These are phyloP conservation scores for Lepetodrilus schrolli DNA, from an alignment of 2,888 invertebrate genomes.

Conservation along the genomic window DNA sequence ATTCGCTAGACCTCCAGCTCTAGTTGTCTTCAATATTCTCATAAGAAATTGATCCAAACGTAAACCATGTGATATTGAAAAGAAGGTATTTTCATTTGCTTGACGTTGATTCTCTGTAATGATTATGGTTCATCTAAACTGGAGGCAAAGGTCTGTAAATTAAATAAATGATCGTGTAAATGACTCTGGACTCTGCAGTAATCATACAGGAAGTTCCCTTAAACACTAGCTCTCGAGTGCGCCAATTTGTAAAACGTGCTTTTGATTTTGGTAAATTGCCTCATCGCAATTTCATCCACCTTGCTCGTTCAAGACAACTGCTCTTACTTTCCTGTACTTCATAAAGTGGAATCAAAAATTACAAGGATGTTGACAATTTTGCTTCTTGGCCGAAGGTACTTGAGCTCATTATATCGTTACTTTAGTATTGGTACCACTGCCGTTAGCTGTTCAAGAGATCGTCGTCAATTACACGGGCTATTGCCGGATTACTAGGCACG, in stretches of 20 bases:
- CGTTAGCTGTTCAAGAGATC: conserved; percentile 22
- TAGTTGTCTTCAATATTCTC: conserved; percentile 9
- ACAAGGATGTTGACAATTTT: conserved; percentile 31
- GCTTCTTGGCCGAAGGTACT: conserved; percentile 28
- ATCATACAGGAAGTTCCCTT: neutral
- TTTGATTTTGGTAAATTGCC: neutral
- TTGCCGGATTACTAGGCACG: conserved; percentile 34
- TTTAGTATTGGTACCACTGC: conserved; percentile 29
- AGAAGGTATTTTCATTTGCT: conserved; percentile 4
- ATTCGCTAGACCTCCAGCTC: no score
- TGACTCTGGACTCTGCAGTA: neutral
- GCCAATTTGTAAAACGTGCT: neutral
- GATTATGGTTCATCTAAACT: conserved; percentile 17
- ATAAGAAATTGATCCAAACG: neutral
- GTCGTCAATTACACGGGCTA: conserved; percentile 34
- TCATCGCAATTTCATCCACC: neutral
- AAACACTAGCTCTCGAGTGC: neutral
- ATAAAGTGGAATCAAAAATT: conserved; percentile 26
- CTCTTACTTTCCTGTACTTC: conserved; percentile 6
- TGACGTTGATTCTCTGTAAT: conserved; percentile 12
- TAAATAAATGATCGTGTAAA: conserved; percentile 17
- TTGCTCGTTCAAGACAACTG: neutral
- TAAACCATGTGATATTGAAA: conserved; percentile 4
- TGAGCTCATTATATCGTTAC: conserved; percentile 33
- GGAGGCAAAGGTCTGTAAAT: conserved; percentile 12